These are phyloP conservation scores for Camelus bactrianus DNA, from an alignment of 2,113 vertebrate species.

Conservation along the genomic window DNA sequence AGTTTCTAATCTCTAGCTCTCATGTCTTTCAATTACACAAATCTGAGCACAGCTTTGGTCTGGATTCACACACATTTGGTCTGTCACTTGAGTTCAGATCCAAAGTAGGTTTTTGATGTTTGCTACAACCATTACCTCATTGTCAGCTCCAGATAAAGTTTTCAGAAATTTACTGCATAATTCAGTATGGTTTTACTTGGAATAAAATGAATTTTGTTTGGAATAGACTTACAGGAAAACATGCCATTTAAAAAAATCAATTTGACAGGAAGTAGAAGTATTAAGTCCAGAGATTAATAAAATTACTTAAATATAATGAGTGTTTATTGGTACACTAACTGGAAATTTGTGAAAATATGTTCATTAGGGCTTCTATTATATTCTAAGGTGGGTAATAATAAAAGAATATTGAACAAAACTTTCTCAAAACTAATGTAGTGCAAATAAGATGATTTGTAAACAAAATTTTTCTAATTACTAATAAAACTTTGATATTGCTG, in stretches of 20 bases:
- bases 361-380: neutral
- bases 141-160: neutral
- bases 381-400: neutral
- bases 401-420: neutral
- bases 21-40: neutral
- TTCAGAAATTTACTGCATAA: neutral
- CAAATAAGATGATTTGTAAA: neutral
- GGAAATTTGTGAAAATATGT: neutral
- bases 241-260: neutral
- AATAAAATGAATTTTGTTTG: neutral
- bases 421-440: neutral
- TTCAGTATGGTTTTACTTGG: neutral
- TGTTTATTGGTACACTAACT: neutral
- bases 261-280: neutral
- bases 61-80: neutral
- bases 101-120: neutral
- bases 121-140: neutral
- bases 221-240: neutral
- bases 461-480: neutral
- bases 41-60: neutral
- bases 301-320: neutral
- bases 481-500: neutral
- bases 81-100: neutral
- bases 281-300: neutral
- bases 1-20: neutral